Percentiles rank a stretch among this genome's conserved stretches.
These are phyloP conservation scores for Malurus melanocephalus DNA, from an alignment of 2,113 vertebrate genomes.

Conservation along the genomic window DNA sequence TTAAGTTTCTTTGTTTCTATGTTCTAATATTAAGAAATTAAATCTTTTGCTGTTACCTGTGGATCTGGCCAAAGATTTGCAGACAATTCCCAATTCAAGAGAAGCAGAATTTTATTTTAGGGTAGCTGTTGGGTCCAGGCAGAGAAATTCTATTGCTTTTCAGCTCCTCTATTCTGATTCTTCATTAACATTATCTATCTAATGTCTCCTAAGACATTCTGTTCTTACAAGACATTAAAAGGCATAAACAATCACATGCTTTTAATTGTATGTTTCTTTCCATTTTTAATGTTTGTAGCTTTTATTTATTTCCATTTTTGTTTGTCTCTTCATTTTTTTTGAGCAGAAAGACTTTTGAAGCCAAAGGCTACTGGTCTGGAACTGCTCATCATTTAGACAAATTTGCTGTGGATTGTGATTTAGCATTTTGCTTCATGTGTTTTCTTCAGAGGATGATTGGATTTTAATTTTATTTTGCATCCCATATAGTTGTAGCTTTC, in stretches of 20 bases:
- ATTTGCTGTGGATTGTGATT: constrained; percentile 5
- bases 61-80: neutral
- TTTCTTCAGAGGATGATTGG: neutral
- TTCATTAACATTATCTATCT: neutral
- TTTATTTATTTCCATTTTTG: neutral
- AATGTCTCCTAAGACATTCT: neutral
- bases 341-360: neutral
- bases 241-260: neutral
- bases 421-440: neutral
- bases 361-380: constrained; percentile 17
- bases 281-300: neutral
- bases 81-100: neutral
- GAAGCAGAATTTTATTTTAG: neutral
- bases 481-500: neutral
- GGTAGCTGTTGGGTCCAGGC: neutral
- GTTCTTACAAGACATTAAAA: neutral
- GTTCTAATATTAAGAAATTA: neutral
- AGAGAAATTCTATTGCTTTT: neutral
- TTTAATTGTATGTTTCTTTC: constrained; percentile 4
- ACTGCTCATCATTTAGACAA: neutral
- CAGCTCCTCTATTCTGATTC: neutral
- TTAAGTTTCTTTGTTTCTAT: neutral
- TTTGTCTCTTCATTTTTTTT: neutral
- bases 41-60: neutral
- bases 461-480: neutral